Percentiles rank a stretch among this genome's conserved stretches.
Evolutionary conservation across 1,140 invertebrate genomes (phyloP).

Genomic region (Heterodera schachtii): DNA sequence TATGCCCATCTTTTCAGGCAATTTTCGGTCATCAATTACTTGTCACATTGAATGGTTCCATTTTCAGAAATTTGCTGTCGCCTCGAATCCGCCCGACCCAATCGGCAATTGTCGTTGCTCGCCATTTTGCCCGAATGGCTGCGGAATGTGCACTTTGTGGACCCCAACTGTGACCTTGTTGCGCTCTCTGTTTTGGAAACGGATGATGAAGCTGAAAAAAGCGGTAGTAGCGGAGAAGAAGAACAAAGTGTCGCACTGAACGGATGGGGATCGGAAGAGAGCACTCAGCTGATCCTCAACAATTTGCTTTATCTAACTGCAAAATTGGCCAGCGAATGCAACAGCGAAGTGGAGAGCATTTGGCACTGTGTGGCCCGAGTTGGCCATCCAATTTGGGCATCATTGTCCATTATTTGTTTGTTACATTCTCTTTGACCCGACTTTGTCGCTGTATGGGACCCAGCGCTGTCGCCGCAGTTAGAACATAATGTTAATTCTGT

Average conservation of each 20-base stretch:
- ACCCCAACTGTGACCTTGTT: conserved; percentile 84
- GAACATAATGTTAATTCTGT: too few relatives aligned
- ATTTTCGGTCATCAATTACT: conserved; percentile 67
- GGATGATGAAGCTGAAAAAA: background rate
- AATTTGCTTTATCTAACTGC: conserved; percentile 97
- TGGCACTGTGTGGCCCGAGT: conserved; percentile 91
- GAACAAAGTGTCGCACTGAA: conserved; percentile 19
- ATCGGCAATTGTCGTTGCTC: conserved; percentile 70
- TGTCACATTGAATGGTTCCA: conserved; percentile 21
- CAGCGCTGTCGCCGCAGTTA: too few relatives aligned
- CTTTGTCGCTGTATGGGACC: conserved; percentile 91
- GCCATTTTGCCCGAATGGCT: conserved; percentile 94
- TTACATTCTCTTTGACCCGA: too few relatives aligned
- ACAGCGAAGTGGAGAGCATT: conserved; percentile 88
- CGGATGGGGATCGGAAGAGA: conserved; percentile 73
- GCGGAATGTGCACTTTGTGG: conserved; percentile 88
- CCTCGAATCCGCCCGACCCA: conserved; percentile 75
- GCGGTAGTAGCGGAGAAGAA: background rate
- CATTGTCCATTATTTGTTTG: conserved; percentile 93
- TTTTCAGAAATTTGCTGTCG: conserved; percentile 84
- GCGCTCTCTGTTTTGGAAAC: conserved; percentile 32
- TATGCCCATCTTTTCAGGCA: conserved; percentile 98
- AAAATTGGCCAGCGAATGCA: conserved; percentile 93
- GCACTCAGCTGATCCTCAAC: conserved; percentile 99
- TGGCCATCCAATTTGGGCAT: conserved; percentile 96